phyloP scores from a whole-genome alignment of 1,140 invertebrate genomes.

The Hycleus cichorii region DNA sequence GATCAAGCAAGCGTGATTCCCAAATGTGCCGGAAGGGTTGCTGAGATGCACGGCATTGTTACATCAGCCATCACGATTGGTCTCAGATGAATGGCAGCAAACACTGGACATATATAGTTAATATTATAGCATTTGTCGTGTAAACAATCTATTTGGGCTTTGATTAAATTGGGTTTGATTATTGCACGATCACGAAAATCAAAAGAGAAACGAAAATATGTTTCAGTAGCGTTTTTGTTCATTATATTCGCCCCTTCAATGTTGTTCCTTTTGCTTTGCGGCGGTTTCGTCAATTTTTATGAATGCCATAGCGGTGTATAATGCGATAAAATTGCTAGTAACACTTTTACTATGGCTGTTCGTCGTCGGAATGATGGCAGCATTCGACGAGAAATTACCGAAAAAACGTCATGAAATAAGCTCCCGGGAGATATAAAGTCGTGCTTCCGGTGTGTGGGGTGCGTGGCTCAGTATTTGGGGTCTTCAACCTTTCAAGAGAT shows the following conservation, averaged over 20 bases:
- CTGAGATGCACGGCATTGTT: constrained; percentile 4
- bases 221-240: constrained; percentile 3
- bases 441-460: constrained; percentile 4
- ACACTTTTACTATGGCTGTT: constrained; percentile 17
- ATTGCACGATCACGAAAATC: constrained; percentile 18
- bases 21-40: constrained; percentile 15
- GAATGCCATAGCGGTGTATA: constrained; percentile 6
- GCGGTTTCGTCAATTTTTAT: constrained; percentile 7
- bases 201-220: neutral
- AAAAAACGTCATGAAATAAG: constrained; percentile 16
- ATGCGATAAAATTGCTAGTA: constrained; percentile 17
- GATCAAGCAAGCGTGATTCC: constrained; percentile 15
- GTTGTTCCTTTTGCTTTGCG: constrained; percentile 6
- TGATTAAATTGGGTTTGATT: constrained; percentile 30
- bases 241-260: constrained; percentile 3
- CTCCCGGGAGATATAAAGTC: constrained; percentile 18
- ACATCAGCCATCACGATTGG: constrained; percentile 15
- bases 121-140: constrained; percentile 27
- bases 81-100: constrained; percentile 22
- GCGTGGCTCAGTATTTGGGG: neutral
- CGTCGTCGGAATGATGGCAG: constrained; percentile 5
- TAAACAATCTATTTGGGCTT: constrained; percentile 27
- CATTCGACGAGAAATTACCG: constrained; percentile 16
- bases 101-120: constrained; percentile 30
- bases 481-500: constrained; percentile 5